These are phyloP conservation scores for Aulostomus chinensis DNA, from an alignment of 2,797 vertebrate species.

Conservation along the genomic window DNA sequence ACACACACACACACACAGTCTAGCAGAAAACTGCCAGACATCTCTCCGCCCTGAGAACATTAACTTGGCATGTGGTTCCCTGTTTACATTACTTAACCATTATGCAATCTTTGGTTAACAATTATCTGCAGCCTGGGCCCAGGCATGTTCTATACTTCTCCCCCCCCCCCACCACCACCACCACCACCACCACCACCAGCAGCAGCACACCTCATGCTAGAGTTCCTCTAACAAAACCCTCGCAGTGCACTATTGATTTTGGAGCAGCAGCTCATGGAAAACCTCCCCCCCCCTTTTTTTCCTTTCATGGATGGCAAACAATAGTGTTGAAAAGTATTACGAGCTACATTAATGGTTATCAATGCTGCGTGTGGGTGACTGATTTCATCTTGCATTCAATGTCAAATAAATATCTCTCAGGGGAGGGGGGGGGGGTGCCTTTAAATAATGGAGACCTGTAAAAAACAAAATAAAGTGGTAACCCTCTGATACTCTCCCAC, in stretches of 20 bases:
- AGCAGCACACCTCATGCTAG: no score
- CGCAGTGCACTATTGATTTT: slow-evolving; percentile 68
- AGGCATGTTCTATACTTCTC: slow-evolving; percentile 63
- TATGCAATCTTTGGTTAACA: slow-evolving; percentile 76
- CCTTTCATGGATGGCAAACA: slow-evolving; percentile 55
- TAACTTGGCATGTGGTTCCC: slow-evolving; percentile 62
- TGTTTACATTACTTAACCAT: slow-evolving; percentile 74
- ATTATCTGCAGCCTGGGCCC: slow-evolving; percentile 68
- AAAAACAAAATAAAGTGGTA: slow-evolving; percentile 1
- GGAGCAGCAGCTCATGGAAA: slow-evolving; percentile 58
- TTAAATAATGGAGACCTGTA: no score
- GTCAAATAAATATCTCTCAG: slow-evolving; percentile 77
- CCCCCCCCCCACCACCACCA: slow-evolving; percentile 5
- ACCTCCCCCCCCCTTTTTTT: slow-evolving; percentile 5
- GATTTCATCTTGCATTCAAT: slow-evolving; percentile 71
- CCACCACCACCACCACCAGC: no score
- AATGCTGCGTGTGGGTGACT: slow-evolving; percentile 41
- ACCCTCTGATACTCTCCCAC: slow-evolving; percentile 7
- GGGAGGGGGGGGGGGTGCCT: no score
- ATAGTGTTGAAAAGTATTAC: slow-evolving; percentile 61
- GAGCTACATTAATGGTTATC: slow-evolving; percentile 67
- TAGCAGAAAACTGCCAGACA: slow-evolving; percentile 44
- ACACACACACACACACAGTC: slow-evolving; percentile 22
- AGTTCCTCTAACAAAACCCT: slow-evolving; percentile 64
- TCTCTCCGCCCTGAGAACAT: slow-evolving; percentile 64